Conservation (phyloP, 2,797 vertebrate genomes). For the Miichthys miiuy region DNA sequence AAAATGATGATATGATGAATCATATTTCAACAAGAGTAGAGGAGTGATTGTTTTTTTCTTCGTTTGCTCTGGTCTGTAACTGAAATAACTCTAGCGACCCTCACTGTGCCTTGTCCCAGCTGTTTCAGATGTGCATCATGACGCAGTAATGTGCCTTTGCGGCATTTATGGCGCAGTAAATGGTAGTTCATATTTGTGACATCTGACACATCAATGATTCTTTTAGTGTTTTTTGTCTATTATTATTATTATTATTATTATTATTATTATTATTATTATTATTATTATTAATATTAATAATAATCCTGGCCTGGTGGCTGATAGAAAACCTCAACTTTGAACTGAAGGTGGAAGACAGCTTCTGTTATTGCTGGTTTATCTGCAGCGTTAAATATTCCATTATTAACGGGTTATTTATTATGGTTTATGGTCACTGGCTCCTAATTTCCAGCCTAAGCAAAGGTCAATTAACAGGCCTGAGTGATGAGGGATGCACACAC, state of each 20-base stretch:
- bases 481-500: constrained; percentile 19
- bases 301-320: not conserved
- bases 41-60: accelerated
- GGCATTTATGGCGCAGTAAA: not conserved
- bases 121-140: not conserved
- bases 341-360: not conserved
- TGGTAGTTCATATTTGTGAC: not conserved
- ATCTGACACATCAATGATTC: not conserved
- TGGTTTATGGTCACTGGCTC: constrained; percentile 12
- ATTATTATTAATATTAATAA: not conserved
- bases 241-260: not conserved
- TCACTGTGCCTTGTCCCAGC: not conserved
- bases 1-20: not conserved
- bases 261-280: not conserved
- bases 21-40: not conserved
- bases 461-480: constrained; percentile 43
- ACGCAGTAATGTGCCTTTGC: constrained; percentile 2
- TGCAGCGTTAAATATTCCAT: constrained; percentile 10
- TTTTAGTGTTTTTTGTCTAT: not conserved
- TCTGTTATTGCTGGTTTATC: not conserved
- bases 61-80: not conserved
- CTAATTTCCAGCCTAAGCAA: constrained; percentile 38
- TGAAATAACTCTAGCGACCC: too few species aligned
- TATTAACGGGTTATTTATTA: constrained; percentile 33
- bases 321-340: not conserved